Conservation (phyloP, 1,140 invertebrate genomes). For the Cryptotermes secundus region DNA sequence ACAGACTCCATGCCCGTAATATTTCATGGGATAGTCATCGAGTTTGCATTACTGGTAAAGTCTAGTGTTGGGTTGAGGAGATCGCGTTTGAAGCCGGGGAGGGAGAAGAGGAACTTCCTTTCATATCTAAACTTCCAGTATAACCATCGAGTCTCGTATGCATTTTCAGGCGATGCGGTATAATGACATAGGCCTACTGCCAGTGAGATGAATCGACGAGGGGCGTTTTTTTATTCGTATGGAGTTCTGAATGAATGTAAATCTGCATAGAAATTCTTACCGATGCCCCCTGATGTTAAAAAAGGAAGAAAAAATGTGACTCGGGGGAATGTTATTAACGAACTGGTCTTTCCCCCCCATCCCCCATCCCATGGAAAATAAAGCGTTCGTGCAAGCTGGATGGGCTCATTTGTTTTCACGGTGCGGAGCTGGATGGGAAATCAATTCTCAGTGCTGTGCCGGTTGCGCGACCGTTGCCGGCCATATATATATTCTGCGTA, state of each 20-base stretch:
- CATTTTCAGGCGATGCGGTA: not conserved
- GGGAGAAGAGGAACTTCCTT: not conserved
- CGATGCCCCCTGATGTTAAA: no score
- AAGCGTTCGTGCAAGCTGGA: not conserved
- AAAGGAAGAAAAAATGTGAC: not conserved
- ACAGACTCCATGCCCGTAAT: not conserved
- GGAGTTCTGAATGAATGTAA: not conserved
- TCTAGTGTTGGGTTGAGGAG: no score
- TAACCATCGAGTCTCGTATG: not conserved
- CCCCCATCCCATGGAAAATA: not conserved
- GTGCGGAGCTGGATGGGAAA: not conserved
- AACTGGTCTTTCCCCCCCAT: not conserved
- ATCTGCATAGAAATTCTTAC: not conserved
- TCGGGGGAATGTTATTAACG: slow-evolving; percentile 12
- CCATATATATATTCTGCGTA: not conserved
- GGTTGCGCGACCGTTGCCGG: not conserved
- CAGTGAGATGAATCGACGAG: not conserved
- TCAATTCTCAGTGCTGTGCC: not conserved
- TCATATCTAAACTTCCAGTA: not conserved
- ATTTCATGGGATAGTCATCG: not conserved
- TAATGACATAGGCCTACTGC: not conserved
- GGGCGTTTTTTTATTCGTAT: no score
- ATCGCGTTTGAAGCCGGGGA: not conserved
- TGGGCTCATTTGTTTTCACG: not conserved
- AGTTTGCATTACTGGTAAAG: not conserved